Evolutionary conservation across 2,797 vertebrate genomes (phyloP), one percentile per base, ranked within the genome.

Genomic region (Takifugu ocellatus): DNA sequence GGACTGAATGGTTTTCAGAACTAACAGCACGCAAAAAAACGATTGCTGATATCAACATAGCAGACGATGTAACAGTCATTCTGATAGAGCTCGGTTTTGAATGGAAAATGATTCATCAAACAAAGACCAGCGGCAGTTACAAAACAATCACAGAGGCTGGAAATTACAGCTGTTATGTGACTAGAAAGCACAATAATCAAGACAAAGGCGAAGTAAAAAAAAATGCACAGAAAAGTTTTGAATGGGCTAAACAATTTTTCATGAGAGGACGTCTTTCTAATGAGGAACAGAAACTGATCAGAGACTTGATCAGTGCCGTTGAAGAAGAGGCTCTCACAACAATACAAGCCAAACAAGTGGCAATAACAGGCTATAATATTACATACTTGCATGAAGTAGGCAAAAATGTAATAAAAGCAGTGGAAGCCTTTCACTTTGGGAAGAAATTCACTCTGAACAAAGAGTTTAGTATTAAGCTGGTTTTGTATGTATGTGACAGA

Each of bases 381-480:
- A 0, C 29, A 21, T 77, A 81, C 27, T 25, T 81, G 15, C 52
- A 36, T 24, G 62, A 74, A 54, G 3, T 75, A 11, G 61, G 54
- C 5, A 12, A 72, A 8, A 14, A 16, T n/a, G 42, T 74, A 0
- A 29, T 42, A 33, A 0, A 0, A 4, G 1, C 1, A 2, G 57
- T 77, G 16, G 16, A 5, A 16, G 29, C 55, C 1, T 79, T 77
- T 54, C 45, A 70, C 45, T 8, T 12, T 21, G 0, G 6, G 6
- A 16, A 0, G 5, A 63, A 25, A 6, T 67, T 27, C 33, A 0
- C 24, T 5, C 49, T 77, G 1, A 79, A 68, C 26, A 77, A 77
- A 25, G 53, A 71, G 55, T 83, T 83, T 11, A 59, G 24, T 27
- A 62, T 83, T 51, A 74, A 81, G 25, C 74, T 84, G 3, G 2